phyloP scores from a whole-genome alignment of 35 echinoderm and acorn worm species.

The Ophiothrix spiculata region DNA sequence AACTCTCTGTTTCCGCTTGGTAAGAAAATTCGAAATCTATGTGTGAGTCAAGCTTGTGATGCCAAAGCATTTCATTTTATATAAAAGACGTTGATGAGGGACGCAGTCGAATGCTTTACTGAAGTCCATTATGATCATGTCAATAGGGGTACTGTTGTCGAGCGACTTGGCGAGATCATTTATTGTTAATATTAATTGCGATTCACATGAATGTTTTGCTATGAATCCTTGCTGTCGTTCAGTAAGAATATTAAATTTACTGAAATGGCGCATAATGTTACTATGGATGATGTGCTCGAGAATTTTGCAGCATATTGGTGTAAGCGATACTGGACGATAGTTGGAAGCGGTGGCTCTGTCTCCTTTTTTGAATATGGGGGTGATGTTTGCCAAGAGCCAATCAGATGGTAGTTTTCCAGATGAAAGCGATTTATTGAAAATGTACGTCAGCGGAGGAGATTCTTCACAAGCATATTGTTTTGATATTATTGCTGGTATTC shows the following conservation, averaged over 20 bases:
- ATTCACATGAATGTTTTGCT: background rate
- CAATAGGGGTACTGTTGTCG: constrained; percentile 19
- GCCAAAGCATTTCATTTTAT: constrained; percentile 30
- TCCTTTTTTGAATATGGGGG: constrained; percentile 21
- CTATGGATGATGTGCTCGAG: constrained; percentile 25
- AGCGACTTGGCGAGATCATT: background rate
- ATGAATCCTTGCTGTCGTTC: background rate
- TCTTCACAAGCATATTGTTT: background rate
- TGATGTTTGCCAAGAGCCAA: constrained; percentile 1
- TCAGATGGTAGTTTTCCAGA: background rate
- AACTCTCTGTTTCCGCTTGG: constrained; percentile 34
- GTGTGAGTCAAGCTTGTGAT: constrained; percentile 20
- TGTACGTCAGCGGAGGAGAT: background rate
- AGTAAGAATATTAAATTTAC: background rate
- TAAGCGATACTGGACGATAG: constrained; percentile 26
- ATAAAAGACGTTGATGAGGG: constrained; percentile 28
- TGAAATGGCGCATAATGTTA: constrained; percentile 12
- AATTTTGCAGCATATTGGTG: constrained; percentile 15
- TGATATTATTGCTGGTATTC: background rate
- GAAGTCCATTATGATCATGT: constrained; percentile 45
- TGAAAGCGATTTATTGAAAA: background rate
- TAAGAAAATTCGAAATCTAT: constrained; percentile 35
- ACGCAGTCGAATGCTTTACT: constrained; percentile 52
- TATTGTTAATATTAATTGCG: background rate
- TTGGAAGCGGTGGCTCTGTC: background rate